Base-by-base conservation (phyloP, 2,797 vertebrate genomes). In the Danio tinwini region DNA sequence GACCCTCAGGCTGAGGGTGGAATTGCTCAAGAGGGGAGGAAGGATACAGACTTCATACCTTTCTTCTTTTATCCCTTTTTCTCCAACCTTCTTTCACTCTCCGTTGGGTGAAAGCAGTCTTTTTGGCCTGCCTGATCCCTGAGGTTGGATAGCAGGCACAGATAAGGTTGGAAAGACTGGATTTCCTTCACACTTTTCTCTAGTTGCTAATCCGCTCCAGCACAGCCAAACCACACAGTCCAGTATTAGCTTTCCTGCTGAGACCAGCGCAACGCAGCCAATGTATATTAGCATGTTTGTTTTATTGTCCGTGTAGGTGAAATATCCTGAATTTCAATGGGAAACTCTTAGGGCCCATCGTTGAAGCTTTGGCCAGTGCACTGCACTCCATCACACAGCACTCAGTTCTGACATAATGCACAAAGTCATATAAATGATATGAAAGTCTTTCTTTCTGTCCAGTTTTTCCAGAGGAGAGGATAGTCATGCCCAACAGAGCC, bases 241-340 rank as follows among this genome's bases (percentile, higher is more conserved):
- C 81, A 90, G 88, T 89, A 91, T 91, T 89, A 91, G 88, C 88
- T 87, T 89, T 91, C 82, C 88, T 90, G 86, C 83, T 87, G 87
- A 81, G 83, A 86, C 67, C 13, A 71, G 62, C 12, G 1, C 64
- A 65, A 8, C 68, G 44, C 17, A 75, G 73, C 82, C 76, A 80
- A 86, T 82, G 73, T 88, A 88, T 74, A 81, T 85, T 84, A 84
- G 76, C 71, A 64, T 86, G 86, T 89, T 88, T 90, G 84, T 81
- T 82, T 82, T 81, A 81, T 78, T 84, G 78, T 44, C 29, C 29
- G 44, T 67, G 62, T 69, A 61, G 59, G 83, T 55, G 17, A 14
- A 55, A 40, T 7, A 65, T 52, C 29, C 13, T 42, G 17, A 7
- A 68, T 69, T 49, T 58, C 42, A 69, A 21, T 47, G 14, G 16